Conservation (phyloP, 2,797 vertebrate genomes). For the Megalops cyprinoides region DNA sequence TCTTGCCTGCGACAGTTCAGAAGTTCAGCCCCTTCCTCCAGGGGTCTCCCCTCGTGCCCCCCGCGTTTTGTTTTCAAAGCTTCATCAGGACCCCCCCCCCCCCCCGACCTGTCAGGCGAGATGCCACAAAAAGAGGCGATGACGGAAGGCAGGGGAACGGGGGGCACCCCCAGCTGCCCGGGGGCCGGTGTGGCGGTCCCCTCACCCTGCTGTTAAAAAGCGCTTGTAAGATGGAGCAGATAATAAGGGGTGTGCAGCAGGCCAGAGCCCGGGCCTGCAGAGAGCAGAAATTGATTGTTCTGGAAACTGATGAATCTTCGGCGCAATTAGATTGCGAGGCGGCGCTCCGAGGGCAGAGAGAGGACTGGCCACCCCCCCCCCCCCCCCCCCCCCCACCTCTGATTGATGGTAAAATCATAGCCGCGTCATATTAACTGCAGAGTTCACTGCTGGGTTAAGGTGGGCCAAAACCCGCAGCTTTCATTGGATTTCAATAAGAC, state of each 20-base stretch:
- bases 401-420: conserved; percentile 99
- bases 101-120: conserved; percentile 84
- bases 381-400: conserved; percentile 55
- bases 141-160: conserved; percentile 84
- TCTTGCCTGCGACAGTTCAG: conserved; percentile 78
- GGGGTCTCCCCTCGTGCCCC: conserved; percentile 86
- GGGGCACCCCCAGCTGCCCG: conserved; percentile 46
- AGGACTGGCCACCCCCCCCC: conserved; percentile 71
- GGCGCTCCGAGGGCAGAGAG: conserved; percentile 89
- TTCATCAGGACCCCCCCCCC: conserved; percentile 74
- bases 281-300: conserved; percentile 87
- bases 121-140: conserved; percentile 78
- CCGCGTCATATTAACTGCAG: conserved; percentile 92
- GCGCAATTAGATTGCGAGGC: conserved; percentile 97
- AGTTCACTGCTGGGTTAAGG: conserved; percentile 95
- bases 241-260: conserved; percentile 84
- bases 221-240: conserved; percentile 84
- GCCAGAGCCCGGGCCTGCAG: conserved; percentile 83
- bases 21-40: conserved; percentile 86
- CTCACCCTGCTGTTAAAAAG: conserved; percentile 65
- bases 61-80: conserved; percentile 86
- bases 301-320: conserved; percentile 95
- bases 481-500: conserved; percentile 89
- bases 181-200: conserved; percentile 54
- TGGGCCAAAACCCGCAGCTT: conserved; percentile 86